Percentiles rank a stretch among this genome's conserved stretches.
Evolutionary conservation across 2,888 invertebrate genomes (phyloP).

Genomic region (Ashinkailepas kermadecensis): DNA sequence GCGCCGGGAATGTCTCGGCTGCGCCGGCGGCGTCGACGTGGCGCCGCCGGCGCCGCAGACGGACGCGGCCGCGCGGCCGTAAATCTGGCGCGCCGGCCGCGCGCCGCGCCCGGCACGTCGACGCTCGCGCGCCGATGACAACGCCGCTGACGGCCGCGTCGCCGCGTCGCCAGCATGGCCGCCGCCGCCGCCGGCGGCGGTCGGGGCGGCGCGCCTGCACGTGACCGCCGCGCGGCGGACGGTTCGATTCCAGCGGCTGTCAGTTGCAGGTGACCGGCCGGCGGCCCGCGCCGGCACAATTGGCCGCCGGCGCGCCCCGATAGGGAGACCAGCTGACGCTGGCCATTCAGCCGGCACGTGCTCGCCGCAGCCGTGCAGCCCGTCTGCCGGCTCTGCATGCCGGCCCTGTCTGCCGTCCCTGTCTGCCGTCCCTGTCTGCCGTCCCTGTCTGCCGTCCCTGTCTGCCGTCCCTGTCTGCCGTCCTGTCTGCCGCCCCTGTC

Average conservation of each 20-base stretch:
- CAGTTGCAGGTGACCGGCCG: constrained; percentile 13
- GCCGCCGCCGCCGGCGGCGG: not conserved
- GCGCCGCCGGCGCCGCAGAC: too few species aligned
- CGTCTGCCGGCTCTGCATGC: not conserved
- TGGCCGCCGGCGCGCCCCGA: not conserved
- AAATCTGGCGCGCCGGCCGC: not conserved
- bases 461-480: too few species aligned
- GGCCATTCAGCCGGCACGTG: not conserved
- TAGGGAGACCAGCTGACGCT: constrained; percentile 1
- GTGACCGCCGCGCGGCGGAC: not conserved
- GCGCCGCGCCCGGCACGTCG: too few species aligned
- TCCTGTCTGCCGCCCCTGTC: too few species aligned
- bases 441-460: too few species aligned
- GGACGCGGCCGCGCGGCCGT: not conserved
- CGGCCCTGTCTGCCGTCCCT: not conserved
- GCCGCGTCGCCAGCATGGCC: not conserved
- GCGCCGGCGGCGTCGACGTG: not conserved
- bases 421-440: too few species aligned
- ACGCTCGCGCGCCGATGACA: not conserved
- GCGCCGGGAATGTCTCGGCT: not conserved
- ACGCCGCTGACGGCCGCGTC: too few species aligned
- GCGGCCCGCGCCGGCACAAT: not conserved
- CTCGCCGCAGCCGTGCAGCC: not conserved
- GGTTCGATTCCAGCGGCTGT: not conserved
- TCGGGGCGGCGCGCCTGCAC: not conserved